A percentile compares a stretch with the other conserved stretches of the same genome.
phyloP scores from a whole-genome alignment of 2,888 invertebrate genomes.

The Coelogynopora nodosa region DNA sequence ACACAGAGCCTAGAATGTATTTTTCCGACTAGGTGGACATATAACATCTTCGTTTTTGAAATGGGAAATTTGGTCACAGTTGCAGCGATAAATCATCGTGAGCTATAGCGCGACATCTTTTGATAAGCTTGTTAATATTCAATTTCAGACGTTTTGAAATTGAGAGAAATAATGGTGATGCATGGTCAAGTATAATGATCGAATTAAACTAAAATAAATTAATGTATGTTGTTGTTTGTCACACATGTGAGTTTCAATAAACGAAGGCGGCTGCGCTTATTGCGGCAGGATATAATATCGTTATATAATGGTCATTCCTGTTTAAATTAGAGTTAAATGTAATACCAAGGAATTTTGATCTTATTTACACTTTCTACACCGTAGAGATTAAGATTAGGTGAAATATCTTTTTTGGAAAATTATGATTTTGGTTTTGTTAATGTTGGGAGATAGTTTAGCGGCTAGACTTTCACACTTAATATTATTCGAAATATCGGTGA shows the following conservation, averaged over 20 bases:
- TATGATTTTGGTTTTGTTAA: neutral
- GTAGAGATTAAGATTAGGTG: neutral
- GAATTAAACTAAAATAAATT: neutral
- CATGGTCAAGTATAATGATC: neutral
- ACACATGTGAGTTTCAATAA: neutral
- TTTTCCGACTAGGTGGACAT: no score
- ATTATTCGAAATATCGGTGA: neutral
- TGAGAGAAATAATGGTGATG: neutral
- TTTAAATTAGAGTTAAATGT: neutral
- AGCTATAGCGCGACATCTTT: no score
- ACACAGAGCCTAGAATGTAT: no score
- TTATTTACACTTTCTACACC: neutral
- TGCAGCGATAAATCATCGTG: no score
- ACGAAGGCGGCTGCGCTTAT: neutral
- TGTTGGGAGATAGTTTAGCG: neutral
- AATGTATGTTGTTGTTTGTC: neutral
- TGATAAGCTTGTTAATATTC: neutral
- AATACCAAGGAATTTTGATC: neutral
- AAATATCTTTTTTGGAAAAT: neutral
- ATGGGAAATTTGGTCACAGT: no score
- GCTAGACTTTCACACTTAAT: neutral
- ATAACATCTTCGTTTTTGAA: no score
- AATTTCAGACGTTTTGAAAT: neutral
- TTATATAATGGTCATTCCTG: neutral
- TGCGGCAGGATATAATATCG: neutral